These are phyloP conservation scores for Agriopis marginaria DNA, from an alignment of 2,888 invertebrate genomes.

Conservation along the genomic window DNA sequence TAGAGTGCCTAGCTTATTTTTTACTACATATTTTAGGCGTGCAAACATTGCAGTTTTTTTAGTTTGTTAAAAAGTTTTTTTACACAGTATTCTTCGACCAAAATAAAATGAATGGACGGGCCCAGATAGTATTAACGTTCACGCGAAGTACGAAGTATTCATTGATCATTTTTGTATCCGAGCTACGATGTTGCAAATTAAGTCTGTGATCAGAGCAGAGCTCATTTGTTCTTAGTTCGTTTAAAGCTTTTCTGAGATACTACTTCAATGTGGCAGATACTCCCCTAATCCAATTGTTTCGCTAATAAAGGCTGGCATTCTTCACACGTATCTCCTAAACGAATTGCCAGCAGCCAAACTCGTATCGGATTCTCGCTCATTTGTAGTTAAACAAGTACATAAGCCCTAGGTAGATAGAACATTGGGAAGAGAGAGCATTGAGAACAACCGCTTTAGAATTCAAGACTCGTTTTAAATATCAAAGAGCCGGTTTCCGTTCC, in stretches of 20 bases:
- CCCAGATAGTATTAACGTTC: no score
- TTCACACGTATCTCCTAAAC: constrained; percentile 16
- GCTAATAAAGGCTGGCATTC: constrained; percentile 20
- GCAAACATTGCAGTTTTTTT: no score
- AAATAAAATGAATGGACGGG: no score
- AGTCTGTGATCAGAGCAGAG: neutral
- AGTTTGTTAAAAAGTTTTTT: no score
- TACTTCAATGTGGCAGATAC: constrained; percentile 2
- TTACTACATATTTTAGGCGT: no score
- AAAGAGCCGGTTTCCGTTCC: constrained; percentile 15
- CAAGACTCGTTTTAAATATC: constrained; percentile 17
- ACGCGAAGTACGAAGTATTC: no score
- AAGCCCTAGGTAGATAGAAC: neutral
- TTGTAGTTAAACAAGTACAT: constrained; percentile 19
- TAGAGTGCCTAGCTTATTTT: no score
- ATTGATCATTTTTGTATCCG: no score
- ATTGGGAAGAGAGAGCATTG: constrained; percentile 4
- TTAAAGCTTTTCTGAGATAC: neutral
- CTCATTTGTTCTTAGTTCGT: no score
- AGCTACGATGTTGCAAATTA: neutral
- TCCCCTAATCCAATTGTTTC: constrained; percentile 32
- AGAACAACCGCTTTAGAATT: constrained; percentile 22
- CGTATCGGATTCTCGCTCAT: constrained; percentile 14
- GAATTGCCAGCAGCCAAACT: constrained; percentile 17
- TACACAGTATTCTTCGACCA: no score